These are phyloP conservation scores for Ellobius talpinus DNA, from an alignment of 2,113 vertebrate genomes.

Conservation along the genomic window DNA sequence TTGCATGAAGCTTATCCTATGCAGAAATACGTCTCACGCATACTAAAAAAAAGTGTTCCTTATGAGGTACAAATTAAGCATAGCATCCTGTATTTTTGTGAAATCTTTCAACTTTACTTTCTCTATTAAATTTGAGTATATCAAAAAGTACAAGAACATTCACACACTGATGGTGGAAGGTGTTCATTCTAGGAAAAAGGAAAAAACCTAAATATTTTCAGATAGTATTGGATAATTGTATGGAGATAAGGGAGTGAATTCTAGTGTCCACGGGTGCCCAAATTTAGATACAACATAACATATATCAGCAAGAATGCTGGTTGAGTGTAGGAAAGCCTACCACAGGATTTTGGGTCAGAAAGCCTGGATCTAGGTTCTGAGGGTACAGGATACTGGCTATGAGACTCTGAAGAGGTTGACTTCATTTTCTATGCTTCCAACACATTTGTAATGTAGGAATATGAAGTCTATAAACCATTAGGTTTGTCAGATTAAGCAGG, in stretches of 20 bases:
- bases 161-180: not conserved
- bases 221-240: not conserved
- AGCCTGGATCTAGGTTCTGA: not conserved
- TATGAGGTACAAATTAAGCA: constrained; percentile 39
- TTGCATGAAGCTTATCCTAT: not conserved
- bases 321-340: not conserved
- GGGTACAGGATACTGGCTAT: not conserved
- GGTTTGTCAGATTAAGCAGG: not conserved
- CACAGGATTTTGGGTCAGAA: not conserved
- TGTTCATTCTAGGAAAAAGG: not conserved
- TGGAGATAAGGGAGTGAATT: not conserved
- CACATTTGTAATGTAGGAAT: not conserved
- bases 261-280: not conserved
- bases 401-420: not conserved
- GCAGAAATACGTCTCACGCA: not conserved
- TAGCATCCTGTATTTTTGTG: not conserved
- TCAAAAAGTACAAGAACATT: not conserved
- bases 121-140: constrained; percentile 4
- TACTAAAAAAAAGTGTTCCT: not conserved
- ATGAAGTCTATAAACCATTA: not conserved
- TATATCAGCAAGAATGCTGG: not conserved
- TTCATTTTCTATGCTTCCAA: not conserved
- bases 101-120: not conserved
- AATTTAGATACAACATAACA: not conserved
- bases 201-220: not conserved